Base-by-base conservation (phyloP, 2,888 invertebrate species). In the Notocelia uddmanniana region DNA sequence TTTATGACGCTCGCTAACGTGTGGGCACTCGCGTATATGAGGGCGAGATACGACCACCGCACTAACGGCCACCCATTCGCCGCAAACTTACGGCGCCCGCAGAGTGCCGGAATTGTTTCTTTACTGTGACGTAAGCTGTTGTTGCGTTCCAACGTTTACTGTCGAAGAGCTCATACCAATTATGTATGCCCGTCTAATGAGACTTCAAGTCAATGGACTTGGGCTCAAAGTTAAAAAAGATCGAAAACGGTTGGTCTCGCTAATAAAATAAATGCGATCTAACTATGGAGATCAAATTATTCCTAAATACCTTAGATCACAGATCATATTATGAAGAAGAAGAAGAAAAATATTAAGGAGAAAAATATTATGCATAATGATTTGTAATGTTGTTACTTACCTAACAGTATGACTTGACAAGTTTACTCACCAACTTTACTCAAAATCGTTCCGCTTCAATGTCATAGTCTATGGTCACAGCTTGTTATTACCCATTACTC, bases 1-100 rank as follows among this genome's bases (percentile, higher is more conserved):
- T 71, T 71, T 67, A 71, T 66, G 66, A 54, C 54, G 50, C 48
- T 52, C 41, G 21, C 11, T 60, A 60, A 67, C 45, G 60, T 67
- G 67, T 66, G 67, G 60, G 60, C 62, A 26, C 19, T 55, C 19
- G 19, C 41, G 41, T 31, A 63, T 23, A 50, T 52, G 34, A 63
- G 55, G 26, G 41, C 23, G 50, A 15, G 23, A 23, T 41, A 37
- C 19, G 11, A 13, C 41, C 37, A 9, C 55, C 55, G 26, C 41
- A 13, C 26, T 26, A 59, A 62, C 18, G 10, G 31, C 48, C 31
- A 1, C 6, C 18, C 18, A 18, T 26, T 45, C 26, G n/a, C 18
- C 19, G 31, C 62, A 31, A 58, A 62, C 45, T 62, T 62, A 11
- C 37, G n/a, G 23, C 15, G 19, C 21, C 15, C 21, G 59, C 10